Percentiles rank a stretch among this genome's conserved stretches.
phyloP scores from a whole-genome alignment of 2,113 vertebrate species.

The Puffinus mauretanicus region DNA sequence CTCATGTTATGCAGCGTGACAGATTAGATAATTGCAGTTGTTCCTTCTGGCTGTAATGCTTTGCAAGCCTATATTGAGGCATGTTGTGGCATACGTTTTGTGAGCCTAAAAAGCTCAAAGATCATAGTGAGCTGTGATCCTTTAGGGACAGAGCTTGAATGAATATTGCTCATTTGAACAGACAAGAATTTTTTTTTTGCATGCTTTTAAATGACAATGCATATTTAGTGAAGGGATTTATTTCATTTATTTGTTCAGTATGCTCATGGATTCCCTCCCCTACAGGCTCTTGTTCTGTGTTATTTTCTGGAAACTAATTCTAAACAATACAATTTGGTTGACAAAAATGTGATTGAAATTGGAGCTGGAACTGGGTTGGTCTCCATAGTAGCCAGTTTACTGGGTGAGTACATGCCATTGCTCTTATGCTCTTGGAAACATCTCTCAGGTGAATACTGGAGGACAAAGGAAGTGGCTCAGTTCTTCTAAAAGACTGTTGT shows the following conservation, averaged over 20 bases:
- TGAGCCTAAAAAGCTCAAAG: neutral
- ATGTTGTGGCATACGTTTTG: neutral
- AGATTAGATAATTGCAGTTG: neutral
- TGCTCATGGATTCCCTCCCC: neutral
- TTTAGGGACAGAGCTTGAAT: neutral
- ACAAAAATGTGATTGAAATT: constrained; percentile 93
- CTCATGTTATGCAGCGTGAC: neutral
- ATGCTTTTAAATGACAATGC: neutral
- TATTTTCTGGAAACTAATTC: constrained; percentile 89
- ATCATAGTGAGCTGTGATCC: neutral
- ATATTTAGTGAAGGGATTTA: neutral
- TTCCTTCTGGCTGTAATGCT: neutral
- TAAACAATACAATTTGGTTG: constrained; percentile 80
- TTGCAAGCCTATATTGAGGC: neutral
- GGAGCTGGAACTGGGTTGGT: constrained; percentile 95
- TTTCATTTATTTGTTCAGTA: neutral
- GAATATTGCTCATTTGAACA: neutral
- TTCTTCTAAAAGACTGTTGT: neutral
- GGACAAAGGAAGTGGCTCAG: neutral
- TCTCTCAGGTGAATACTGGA: neutral
- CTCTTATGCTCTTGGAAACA: neutral
- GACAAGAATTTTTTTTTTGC: neutral
- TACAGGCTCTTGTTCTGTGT: constrained; percentile 90
- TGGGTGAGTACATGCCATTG: constrained; percentile 77
- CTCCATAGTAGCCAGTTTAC: constrained; percentile 87